phyloP scores from a whole-genome alignment of 2,797 vertebrate species.

The Acropternis orthonyx region DNA sequence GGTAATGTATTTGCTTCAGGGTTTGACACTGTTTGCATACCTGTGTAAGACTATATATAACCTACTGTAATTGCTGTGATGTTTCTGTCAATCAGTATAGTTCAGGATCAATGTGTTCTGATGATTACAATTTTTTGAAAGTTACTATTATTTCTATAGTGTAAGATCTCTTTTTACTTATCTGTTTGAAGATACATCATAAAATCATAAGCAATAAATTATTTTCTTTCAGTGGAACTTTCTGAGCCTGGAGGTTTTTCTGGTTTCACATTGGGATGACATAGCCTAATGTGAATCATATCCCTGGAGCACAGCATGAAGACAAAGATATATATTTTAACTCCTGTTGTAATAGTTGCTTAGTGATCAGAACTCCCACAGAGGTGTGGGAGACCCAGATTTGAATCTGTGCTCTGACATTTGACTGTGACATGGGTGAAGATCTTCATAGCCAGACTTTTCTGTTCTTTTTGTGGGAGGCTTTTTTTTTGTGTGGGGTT shows the following conservation, averaged over 20 bases:
- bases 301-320: background rate
- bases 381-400: background rate
- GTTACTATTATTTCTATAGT: background rate
- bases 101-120: background rate
- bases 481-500: too few species aligned
- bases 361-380: background rate
- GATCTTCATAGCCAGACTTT: background rate
- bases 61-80: background rate
- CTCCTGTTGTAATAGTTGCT: background rate
- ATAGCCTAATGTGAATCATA: background rate
- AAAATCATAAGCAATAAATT: background rate
- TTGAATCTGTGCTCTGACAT: background rate
- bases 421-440: background rate
- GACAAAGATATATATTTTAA: background rate
- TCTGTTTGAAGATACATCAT: background rate
- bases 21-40: background rate
- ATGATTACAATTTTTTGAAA: background rate
- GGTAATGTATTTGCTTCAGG: background rate
- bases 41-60: background rate
- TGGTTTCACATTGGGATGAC: background rate
- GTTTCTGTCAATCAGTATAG: background rate
- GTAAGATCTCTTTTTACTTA: background rate
- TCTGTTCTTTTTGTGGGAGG: background rate
- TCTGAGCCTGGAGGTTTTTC: background rate
- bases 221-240: background rate